Conservation (phyloP, 2,113 vertebrate genomes). For the Stomatorhinus ivindoensis region DNA sequence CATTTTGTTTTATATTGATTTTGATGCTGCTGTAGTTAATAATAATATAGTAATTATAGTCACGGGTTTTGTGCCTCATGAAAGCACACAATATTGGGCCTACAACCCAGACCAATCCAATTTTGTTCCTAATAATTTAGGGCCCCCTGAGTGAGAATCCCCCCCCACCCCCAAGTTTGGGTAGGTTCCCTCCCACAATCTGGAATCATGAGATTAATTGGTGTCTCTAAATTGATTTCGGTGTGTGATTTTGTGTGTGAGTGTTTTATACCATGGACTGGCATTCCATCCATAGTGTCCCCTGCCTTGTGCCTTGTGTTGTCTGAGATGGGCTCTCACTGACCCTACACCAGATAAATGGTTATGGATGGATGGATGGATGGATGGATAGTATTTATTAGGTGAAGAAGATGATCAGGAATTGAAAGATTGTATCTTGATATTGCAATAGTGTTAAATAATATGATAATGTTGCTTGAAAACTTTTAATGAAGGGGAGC, state of each 20-base stretch:
- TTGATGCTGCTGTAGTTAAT: not conserved
- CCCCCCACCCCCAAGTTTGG: not conserved
- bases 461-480: not conserved
- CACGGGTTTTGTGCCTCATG: not conserved
- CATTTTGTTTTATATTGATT: not conserved
- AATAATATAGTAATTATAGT: not conserved
- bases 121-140: not conserved
- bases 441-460: not conserved
- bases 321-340: not conserved
- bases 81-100: not conserved
- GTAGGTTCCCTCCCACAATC: not conserved
- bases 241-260: not conserved
- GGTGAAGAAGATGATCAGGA: not conserved
- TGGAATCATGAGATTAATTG: not conserved
- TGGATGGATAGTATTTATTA: not conserved
- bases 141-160: not conserved
- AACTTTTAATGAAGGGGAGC: not conserved
- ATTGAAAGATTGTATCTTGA: not conserved
- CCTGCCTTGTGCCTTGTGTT: not conserved
- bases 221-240: not conserved
- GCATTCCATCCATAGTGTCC: not conserved
- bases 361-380: not conserved
- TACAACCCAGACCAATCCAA: not conserved
- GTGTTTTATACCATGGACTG: not conserved
- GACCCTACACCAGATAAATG: not conserved